Evolutionary conservation across 2,113 vertebrate genomes (phyloP).

Genomic region (Oryzias woworae): DNA sequence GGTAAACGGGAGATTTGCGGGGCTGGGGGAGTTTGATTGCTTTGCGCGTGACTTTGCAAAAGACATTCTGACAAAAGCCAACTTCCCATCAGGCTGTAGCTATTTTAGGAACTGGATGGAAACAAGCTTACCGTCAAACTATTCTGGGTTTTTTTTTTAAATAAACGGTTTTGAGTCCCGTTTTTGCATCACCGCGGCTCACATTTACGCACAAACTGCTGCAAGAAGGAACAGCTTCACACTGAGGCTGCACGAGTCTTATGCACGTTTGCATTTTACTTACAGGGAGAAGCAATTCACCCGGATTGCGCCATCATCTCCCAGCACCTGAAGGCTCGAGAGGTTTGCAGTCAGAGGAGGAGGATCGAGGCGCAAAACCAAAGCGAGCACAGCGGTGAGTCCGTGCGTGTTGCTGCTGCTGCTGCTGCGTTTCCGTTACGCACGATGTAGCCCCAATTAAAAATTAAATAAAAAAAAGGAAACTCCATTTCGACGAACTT

Average conservation of each 20-base stretch:
- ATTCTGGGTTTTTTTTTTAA: too few relatives aligned
- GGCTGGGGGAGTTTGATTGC: neutral
- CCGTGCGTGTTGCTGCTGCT: neutral
- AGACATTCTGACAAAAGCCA: neutral
- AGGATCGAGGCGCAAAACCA: conserved; percentile 63
- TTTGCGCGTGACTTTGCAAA: neutral
- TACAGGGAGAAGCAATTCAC: conserved; percentile 70
- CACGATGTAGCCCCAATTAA: neutral
- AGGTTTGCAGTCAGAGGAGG: conserved; percentile 67
- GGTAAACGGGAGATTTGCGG: neutral
- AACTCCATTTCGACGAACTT: too few relatives aligned
- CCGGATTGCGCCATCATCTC: conserved; percentile 77
- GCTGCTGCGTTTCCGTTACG: conserved; percentile 3
- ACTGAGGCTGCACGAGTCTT: neutral
- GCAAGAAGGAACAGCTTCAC: neutral
- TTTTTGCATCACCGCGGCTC: neutral
- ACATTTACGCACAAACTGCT: neutral
- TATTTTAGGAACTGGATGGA: neutral
- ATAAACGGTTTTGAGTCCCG: too few relatives aligned
- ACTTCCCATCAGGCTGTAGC: neutral
- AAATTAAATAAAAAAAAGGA: too few relatives aligned
- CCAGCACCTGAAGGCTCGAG: conserved; percentile 68
- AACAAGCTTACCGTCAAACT: neutral
- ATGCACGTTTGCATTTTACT: conserved; percentile 14
- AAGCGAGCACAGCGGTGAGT: conserved; percentile 59